These are phyloP conservation scores for Thalassoma bifasciatum DNA, from an alignment of 2,113 vertebrate species.

Conservation along the genomic window DNA sequence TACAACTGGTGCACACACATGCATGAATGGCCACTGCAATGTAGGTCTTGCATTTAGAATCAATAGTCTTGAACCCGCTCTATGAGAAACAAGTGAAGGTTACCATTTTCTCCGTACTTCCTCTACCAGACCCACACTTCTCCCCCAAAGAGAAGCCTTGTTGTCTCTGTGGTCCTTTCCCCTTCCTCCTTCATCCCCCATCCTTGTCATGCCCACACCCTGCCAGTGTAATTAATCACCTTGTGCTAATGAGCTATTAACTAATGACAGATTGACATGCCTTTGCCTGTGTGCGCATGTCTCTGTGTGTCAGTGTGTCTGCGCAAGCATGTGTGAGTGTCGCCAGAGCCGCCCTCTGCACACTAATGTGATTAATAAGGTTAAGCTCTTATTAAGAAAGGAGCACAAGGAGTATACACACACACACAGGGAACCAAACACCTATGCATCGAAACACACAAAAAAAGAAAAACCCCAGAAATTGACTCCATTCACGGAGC, in stretches of 20 bases:
- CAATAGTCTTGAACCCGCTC: conserved; percentile 53
- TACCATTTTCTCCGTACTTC: conserved; percentile 32
- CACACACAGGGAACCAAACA: conserved; percentile 12
- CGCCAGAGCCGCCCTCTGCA: conserved; percentile 64
- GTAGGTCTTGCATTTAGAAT: conserved; percentile 43
- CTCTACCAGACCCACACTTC: conserved; percentile 14
- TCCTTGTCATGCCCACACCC: conserved; percentile 72
- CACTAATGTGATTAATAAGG: conserved; percentile 81
- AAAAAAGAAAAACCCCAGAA: conserved; percentile 1
- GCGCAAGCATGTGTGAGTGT: conserved; percentile 57
- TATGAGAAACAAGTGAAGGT: conserved; percentile 35
- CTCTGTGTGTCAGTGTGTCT: conserved; percentile 42
- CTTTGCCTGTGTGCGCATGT: conserved; percentile 68
- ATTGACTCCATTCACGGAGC: conserved; percentile 26
- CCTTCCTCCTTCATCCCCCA: conserved; percentile 45
- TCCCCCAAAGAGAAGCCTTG: conserved; percentile 27
- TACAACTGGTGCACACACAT: background rate
- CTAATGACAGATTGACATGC: conserved; percentile 84
- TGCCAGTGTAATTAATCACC: conserved; percentile 85
- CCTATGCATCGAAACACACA: background rate
- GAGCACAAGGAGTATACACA: conserved; percentile 43
- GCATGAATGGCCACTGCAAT: conserved; percentile 27
- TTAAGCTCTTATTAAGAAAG: conserved; percentile 77
- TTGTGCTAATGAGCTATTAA: conserved; percentile 87
- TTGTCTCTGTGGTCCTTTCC: conserved; percentile 54